Percentiles rank a stretch among this genome's conserved stretches.
Evolutionary conservation across 1,140 invertebrate genomes (phyloP).

Genomic region (Hormaphis cornu): DNA sequence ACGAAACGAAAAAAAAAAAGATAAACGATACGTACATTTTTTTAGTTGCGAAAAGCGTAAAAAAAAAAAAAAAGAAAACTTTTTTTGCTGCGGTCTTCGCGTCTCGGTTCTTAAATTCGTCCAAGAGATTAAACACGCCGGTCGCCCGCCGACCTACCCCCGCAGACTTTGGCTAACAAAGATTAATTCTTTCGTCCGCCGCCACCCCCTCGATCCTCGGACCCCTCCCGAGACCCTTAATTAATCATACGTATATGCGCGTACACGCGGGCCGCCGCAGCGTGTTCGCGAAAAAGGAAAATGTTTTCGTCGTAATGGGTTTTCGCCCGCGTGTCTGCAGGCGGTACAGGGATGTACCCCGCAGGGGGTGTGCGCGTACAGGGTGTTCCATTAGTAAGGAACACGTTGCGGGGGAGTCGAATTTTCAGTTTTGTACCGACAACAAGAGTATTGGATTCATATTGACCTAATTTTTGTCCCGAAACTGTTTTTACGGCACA

Average conservation of each 20-base stretch:
- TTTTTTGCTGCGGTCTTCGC: slow-evolving; percentile 30
- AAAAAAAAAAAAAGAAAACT: slow-evolving; percentile 8
- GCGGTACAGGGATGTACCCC: neutral
- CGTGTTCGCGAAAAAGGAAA: neutral
- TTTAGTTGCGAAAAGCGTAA: neutral
- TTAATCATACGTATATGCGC: slow-evolving; percentile 13
- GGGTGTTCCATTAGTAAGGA: neutral
- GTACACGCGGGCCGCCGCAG: neutral
- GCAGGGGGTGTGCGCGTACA: neutral
- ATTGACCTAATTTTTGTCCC: no score
- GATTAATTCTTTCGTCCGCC: slow-evolving; percentile 30
- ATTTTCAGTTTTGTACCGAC: no score
- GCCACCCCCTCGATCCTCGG: neutral
- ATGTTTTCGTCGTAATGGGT: slow-evolving; percentile 23
- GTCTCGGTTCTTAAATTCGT: slow-evolving; percentile 27
- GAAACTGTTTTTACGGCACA: no score
- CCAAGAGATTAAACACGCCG: slow-evolving; percentile 30
- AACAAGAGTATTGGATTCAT: no score
- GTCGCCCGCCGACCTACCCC: no score
- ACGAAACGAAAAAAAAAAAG: slow-evolving; percentile 15
- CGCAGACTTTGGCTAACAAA: slow-evolving; percentile 31
- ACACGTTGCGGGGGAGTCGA: neutral
- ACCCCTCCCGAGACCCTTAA: slow-evolving; percentile 19
- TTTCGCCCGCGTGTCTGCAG: neutral
- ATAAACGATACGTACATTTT: slow-evolving; percentile 24